Evolutionary conservation across 2,113 vertebrate genomes (phyloP).

Genomic region (Mustela lutreola): DNA sequence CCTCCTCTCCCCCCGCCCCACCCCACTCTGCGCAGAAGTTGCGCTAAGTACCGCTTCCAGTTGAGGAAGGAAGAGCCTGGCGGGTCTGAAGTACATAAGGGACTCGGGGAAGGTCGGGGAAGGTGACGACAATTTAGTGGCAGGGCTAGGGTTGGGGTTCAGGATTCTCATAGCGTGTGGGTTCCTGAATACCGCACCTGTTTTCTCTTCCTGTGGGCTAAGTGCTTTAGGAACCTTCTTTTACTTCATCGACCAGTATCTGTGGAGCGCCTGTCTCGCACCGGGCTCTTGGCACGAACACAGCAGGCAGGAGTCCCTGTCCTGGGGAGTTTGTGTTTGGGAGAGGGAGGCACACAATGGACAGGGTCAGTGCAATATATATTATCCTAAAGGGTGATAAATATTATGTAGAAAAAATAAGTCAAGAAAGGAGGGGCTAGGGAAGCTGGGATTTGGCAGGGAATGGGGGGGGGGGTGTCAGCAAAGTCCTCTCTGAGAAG

Average conservation of each 20-base stretch:
- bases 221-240: not conserved
- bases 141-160: not conserved
- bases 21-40: not conserved
- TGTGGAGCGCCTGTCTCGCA: not conserved
- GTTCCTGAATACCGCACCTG: not conserved
- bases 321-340: not conserved
- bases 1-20: too few species aligned
- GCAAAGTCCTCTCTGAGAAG: not conserved
- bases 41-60: not conserved
- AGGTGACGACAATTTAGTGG: not conserved
- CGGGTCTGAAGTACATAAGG: not conserved
- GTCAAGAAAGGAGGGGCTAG: not conserved
- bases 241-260: too few species aligned
- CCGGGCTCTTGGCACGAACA: not conserved
- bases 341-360: not conserved
- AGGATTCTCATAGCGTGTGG: not conserved
- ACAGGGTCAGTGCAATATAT: not conserved
- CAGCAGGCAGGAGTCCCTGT: not conserved
- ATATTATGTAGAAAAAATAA: not conserved
- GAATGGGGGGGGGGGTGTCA: not conserved
- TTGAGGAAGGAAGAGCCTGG: not conserved
- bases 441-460: not conserved
- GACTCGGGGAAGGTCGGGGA: not conserved
- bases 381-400: not conserved
- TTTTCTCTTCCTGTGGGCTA: not conserved